Evolutionary conservation across 2,113 vertebrate genomes (phyloP).

Genomic region (Cheirogaleus medius): DNA sequence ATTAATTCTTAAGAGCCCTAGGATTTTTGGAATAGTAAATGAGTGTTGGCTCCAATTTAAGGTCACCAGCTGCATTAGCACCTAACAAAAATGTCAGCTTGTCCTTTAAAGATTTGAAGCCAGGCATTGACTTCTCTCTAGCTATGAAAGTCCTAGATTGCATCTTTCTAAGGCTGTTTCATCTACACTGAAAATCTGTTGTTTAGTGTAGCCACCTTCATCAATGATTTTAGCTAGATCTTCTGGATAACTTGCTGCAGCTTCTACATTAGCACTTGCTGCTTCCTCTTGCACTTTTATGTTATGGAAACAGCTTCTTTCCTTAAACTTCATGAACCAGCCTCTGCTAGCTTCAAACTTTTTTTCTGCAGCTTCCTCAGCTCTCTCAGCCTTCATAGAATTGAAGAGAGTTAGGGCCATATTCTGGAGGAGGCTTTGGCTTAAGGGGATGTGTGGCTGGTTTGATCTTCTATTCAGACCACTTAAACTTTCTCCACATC

Average conservation of each 20-base stretch:
- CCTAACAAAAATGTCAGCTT: background rate
- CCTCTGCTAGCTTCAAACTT: background rate
- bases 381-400: background rate
- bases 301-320: background rate
- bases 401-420: background rate
- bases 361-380: background rate
- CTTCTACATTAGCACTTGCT: background rate
- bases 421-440: background rate
- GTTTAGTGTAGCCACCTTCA: background rate
- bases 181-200: background rate
- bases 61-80: background rate
- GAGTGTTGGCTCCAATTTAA: background rate
- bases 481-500: background rate
- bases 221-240: background rate
- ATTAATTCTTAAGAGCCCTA: background rate
- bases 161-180: background rate
- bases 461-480: background rate
- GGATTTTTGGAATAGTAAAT: background rate
- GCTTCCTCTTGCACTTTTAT: background rate
- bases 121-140: background rate
- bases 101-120: background rate
- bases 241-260: background rate
- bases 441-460: background rate
- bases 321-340: background rate
- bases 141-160: background rate